A percentile compares a stretch with the other conserved stretches of the same genome.
phyloP scores from a whole-genome alignment of 2,797 vertebrate genomes.

The Halcyon smyrnensis region DNA sequence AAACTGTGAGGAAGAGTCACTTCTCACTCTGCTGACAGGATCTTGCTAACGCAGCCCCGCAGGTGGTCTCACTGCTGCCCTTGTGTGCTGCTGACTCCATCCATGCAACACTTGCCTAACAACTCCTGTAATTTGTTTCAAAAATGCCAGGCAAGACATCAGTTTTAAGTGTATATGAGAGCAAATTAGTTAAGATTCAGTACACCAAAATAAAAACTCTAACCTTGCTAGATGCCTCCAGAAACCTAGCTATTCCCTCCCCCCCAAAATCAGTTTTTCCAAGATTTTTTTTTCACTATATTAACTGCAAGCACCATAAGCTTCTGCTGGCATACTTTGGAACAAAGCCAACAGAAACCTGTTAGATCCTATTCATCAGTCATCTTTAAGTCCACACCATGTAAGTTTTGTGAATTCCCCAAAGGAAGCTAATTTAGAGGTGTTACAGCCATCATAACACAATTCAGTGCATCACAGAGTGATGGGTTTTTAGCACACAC shows the following conservation, averaged over 20 bases:
- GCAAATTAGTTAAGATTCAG: not conserved
- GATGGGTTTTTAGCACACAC: not conserved
- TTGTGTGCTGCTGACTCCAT: not conserved
- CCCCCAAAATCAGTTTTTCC: not conserved
- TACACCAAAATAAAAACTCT: not conserved
- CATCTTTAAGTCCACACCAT: not conserved
- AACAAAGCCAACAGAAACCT: not conserved
- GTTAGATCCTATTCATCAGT: not conserved
- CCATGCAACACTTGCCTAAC: not conserved
- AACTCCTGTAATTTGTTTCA: not conserved
- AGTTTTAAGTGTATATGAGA: not conserved
- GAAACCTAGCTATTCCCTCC: not conserved
- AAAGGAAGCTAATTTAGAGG: not conserved
- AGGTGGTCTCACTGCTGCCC: not conserved
- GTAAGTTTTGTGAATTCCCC: not conserved
- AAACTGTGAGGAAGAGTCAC: not conserved
- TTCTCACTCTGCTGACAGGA: not conserved
- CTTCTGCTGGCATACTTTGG: not conserved
- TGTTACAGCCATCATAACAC: not conserved
- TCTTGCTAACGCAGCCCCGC: not conserved
- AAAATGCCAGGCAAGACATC: not conserved
- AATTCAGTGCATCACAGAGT: not conserved
- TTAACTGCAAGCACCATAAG: not conserved
- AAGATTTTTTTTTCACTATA: not conserved
- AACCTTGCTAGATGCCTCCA: not conserved